Percentiles rank a stretch among this genome's conserved stretches.
Conservation (phyloP, 2,888 invertebrate genomes). For the Chrysotoxum bicinctum region DNA sequence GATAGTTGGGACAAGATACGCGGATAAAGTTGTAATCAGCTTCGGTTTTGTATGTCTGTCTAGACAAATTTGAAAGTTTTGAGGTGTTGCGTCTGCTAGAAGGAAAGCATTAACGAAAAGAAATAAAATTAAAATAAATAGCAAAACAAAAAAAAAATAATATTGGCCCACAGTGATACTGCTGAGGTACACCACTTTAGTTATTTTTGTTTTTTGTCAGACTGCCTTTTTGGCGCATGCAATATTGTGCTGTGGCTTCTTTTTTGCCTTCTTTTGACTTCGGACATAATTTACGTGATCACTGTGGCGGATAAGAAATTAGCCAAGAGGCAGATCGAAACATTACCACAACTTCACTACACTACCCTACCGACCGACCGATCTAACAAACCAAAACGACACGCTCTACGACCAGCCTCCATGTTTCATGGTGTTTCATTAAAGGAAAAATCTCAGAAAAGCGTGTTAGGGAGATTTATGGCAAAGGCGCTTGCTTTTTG, state of each 20-base stretch:
- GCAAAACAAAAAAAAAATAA: background rate
- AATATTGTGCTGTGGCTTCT: slow-evolving; percentile 31
- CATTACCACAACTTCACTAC: slow-evolving; percentile 35
- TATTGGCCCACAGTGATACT: slow-evolving; percentile 54
- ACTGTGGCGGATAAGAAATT: slow-evolving; percentile 67
- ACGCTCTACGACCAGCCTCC: slow-evolving; percentile 11
- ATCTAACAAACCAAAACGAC: slow-evolving; percentile 5
- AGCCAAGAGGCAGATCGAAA: slow-evolving; percentile 50
- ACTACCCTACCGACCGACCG: slow-evolving; percentile 10
- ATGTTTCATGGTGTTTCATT: slow-evolving; percentile 53
- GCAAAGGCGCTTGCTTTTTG: slow-evolving; percentile 16
- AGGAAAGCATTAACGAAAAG: slow-evolving; percentile 30
- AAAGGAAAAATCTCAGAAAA: slow-evolving; percentile 13
- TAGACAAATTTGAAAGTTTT: slow-evolving; percentile 73
- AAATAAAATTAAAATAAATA: background rate
- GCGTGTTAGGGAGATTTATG: slow-evolving; percentile 51
- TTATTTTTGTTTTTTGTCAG: background rate
- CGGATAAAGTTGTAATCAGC: slow-evolving; percentile 69
- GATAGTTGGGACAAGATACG: slow-evolving; percentile 59
- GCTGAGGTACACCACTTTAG: slow-evolving; percentile 40
- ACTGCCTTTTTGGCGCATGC: slow-evolving; percentile 24
- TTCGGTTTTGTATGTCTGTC: slow-evolving; percentile 38
- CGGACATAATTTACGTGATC: slow-evolving; percentile 71
- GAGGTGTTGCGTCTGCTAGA: slow-evolving; percentile 68
- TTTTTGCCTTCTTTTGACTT: slow-evolving; percentile 27